Percentiles rank a stretch among this genome's conserved stretches.
phyloP scores from a whole-genome alignment of 2,888 invertebrate genomes.

The Oasisia sp. region DNA sequence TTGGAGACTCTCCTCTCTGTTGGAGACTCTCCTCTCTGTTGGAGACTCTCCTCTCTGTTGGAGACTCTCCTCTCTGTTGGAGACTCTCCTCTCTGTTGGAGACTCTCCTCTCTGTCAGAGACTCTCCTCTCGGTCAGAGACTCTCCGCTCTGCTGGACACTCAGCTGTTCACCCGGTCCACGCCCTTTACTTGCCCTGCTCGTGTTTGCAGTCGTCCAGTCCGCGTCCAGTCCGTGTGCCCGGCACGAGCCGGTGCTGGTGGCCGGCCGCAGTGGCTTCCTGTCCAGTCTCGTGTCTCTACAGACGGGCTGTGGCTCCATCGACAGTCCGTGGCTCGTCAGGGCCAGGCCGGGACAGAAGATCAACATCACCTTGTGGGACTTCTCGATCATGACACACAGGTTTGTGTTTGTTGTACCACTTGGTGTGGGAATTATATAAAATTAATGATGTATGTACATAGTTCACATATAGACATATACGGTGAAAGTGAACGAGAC shows the following conservation, averaged over 20 bases:
- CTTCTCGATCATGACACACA: background rate
- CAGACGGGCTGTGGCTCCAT: background rate
- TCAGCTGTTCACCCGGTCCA: background rate
- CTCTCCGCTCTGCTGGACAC: too few relatives aligned
- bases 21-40: too few relatives aligned
- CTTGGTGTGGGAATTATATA: background rate
- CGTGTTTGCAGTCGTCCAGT: background rate
- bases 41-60: too few relatives aligned
- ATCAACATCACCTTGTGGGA: slow-evolving; percentile 1
- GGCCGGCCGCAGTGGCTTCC: background rate
- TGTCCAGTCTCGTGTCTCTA: background rate
- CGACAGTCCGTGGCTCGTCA: background rate
- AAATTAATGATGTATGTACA: background rate
- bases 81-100: too few relatives aligned
- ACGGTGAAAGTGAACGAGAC: background rate
- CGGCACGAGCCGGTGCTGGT: background rate
- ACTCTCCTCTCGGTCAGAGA: too few relatives aligned
- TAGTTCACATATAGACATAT: background rate
- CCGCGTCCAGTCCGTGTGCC: background rate
- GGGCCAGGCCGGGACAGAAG: background rate
- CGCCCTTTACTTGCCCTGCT: background rate
- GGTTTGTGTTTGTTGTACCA: background rate
- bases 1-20: too few relatives aligned
- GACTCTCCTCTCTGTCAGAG: too few relatives aligned
- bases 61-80: too few relatives aligned